Base-by-base conservation (phyloP, 53 echinoderm and acorn worm genomes). In the Holothuria leucospilota region DNA sequence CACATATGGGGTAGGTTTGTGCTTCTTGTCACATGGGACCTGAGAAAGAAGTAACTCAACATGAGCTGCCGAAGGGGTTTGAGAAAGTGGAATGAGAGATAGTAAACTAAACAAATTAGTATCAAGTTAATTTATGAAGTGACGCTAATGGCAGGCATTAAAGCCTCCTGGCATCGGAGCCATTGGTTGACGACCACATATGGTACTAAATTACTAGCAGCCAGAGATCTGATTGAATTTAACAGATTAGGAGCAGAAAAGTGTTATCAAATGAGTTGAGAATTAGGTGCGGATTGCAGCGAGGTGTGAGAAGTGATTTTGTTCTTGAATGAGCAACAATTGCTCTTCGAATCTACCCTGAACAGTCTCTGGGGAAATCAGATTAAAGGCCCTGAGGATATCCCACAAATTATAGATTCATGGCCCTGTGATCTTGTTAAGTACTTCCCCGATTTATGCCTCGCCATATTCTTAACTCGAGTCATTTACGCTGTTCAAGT, bases 391-490 rank as follows among this genome's bases (percentile, higher is more conserved):
- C 81, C 81, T 20, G 27, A 59, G 62, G 81, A 81, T 62, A 81
- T 81, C 59, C 81, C 39, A 62, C 81, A 60, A 81, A 81, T 81
- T 81, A 81, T 58, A 81, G 81, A 81, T 81, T 81, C 81, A 81
- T 81, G 62, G 62, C 81, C 62, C 81, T 59, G 61, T 81, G 61
- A 81, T 81, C 81, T 81, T 62, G 81, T 81, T 81, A 81, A 81
- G 59, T 62, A 60, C 81, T 81, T 81, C 75, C 75, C 75, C 53
- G 51, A 75, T 75, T 75, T 75, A 75, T 75, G 75, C 52, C 51
- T 49, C 75, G 28, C 51, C 75, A 49, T 46, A 21, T 71, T 27
- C 51, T 75, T 24, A 16, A 40, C 51, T 56, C 56, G 56, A 56
- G 15, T 56, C 16, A 56, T 56, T 56, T 56, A 16, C 18, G 5